These are phyloP conservation scores for Sarcophaga variegata DNA, from an alignment of 2,888 invertebrate genomes.

Conservation along the genomic window DNA sequence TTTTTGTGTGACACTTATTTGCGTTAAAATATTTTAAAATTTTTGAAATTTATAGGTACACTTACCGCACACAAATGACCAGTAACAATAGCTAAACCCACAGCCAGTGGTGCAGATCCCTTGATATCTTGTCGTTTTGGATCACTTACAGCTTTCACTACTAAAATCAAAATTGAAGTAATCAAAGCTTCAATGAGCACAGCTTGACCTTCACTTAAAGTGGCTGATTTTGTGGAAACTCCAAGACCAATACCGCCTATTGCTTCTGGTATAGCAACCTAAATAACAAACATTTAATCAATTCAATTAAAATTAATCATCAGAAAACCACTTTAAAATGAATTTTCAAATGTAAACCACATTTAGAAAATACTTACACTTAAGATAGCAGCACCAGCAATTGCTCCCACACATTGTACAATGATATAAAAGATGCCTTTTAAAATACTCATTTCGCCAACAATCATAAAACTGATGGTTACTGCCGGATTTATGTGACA, in stretches of 20 bases:
- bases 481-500: conserved; percentile 97
- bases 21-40: conserved; percentile 68
- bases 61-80: conserved; percentile 93
- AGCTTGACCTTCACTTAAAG: conserved; percentile 87
- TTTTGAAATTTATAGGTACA: not conserved
- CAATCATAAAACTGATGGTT: conserved; percentile 89
- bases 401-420: conserved; percentile 91
- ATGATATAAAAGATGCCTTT: conserved; percentile 91
- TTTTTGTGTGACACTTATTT: too few relatives aligned
- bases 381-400: conserved; percentile 90
- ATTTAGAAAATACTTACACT: conserved; percentile 82
- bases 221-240: conserved; percentile 84
- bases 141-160: conserved; percentile 94
- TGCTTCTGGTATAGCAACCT: conserved; percentile 83
- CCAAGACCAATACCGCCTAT: conserved; percentile 84
- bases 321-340: not conserved
- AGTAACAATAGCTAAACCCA: conserved; percentile 92
- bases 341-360: not conserved
- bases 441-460: conserved; percentile 91
- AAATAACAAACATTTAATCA: not conserved
- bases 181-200: conserved; percentile 92
- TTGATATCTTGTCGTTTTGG: conserved; percentile 89
- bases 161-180: conserved; percentile 92
- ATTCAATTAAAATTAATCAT: not conserved
- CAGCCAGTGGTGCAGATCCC: conserved; percentile 92